Evolutionary conservation across 2,797 vertebrate species (phyloP).

Genomic region (Pelochelys cantorii): DNA sequence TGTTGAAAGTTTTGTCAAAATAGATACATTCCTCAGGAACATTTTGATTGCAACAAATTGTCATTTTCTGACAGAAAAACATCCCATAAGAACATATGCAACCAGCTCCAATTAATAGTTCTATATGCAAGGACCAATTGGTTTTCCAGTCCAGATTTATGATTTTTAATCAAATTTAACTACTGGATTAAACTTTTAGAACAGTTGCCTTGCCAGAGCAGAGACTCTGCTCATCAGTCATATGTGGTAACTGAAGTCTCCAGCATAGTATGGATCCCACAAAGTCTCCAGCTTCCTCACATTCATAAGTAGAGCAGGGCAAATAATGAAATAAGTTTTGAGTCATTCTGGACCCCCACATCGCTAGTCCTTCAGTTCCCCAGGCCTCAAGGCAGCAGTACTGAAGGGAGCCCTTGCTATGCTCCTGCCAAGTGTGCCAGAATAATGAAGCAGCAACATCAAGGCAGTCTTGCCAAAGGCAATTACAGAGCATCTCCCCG

Average conservation of each 20-base stretch:
- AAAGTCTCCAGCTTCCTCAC: background rate
- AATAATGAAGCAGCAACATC: background rate
- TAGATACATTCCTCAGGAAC: background rate
- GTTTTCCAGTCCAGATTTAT: background rate
- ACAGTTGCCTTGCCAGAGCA: background rate
- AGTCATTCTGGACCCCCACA: background rate
- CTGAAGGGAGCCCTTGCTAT: background rate
- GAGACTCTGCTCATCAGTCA: background rate
- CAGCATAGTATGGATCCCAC: background rate
- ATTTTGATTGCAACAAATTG: background rate
- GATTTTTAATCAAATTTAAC: background rate
- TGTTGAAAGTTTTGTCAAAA: background rate
- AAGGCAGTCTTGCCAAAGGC: background rate
- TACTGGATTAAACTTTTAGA: background rate
- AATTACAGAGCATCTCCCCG: background rate
- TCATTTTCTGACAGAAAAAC: background rate
- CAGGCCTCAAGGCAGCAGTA: background rate
- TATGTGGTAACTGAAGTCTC: background rate
- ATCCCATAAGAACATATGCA: background rate
- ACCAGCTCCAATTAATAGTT: background rate
- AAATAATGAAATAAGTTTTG: background rate
- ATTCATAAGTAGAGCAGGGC: background rate
- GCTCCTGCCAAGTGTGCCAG: background rate
- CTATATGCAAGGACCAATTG: background rate
- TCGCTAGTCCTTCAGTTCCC: background rate